Percentiles rank a stretch among this genome's conserved stretches.
phyloP scores from a whole-genome alignment of 1,140 invertebrate genomes.

The Diprion similis region DNA sequence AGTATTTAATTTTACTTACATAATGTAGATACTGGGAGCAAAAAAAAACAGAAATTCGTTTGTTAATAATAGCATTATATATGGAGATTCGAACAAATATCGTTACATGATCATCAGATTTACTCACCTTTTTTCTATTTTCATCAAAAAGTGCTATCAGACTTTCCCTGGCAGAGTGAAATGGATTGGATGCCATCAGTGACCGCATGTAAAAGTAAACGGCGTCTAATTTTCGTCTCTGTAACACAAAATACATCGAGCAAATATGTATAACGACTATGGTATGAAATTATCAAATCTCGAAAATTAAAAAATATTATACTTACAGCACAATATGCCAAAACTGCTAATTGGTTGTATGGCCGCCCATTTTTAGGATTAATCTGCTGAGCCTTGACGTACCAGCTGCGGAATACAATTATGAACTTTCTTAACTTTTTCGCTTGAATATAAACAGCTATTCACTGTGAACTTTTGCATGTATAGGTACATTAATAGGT shows the following conservation, averaged over 20 bases:
- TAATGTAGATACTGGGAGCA: constrained; percentile 69
- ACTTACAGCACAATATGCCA: constrained; percentile 89
- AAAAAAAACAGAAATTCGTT: constrained; percentile 55
- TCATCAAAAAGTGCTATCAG: constrained; percentile 91
- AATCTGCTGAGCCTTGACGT: constrained; percentile 91
- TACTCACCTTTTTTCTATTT: constrained; percentile 86
- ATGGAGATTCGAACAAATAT: not conserved
- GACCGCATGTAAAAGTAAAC: constrained; percentile 97
- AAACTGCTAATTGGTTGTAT: constrained; percentile 93
- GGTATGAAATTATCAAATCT: constrained; percentile 16
- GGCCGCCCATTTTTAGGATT: constrained; percentile 95
- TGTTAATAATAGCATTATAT: constrained; percentile 38
- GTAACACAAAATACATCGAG: constrained; percentile 45
- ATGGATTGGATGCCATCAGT: constrained; percentile 91
- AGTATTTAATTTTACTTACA: constrained; percentile 65
- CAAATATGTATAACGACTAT: constrained; percentile 19
- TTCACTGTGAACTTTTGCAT: constrained; percentile 8
- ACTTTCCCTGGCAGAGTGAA: constrained; percentile 87
- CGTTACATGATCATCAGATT: constrained; percentile 18
- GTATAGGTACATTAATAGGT: too few relatives aligned
- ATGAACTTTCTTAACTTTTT: constrained; percentile 13
- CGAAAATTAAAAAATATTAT: constrained; percentile 26
- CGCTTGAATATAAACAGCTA: not conserved
- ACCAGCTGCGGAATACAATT: constrained; percentile 73
- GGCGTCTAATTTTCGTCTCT: constrained; percentile 94